Evolutionary conservation across 2,888 invertebrate species (phyloP), one percentile per base, ranked within the genome.

Genomic region (Tuberolachnus salignus): DNA sequence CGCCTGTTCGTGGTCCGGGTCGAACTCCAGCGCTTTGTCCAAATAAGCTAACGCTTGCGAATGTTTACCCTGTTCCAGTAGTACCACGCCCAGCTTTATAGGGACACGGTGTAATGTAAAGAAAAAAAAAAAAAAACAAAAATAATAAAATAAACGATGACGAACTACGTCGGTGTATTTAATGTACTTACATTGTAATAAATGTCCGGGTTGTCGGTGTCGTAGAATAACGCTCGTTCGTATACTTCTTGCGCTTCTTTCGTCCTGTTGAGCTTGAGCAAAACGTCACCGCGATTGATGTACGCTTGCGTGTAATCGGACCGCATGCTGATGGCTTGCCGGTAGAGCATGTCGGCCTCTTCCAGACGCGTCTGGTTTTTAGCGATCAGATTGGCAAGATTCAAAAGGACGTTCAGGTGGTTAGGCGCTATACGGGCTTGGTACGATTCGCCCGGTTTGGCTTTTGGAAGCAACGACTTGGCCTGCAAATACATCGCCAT

Each of bases 241-340:
- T 98, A 98, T 53, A 97, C 95, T 85, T 95, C 93, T 85, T 95
- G 94, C 0, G 97, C 97, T 86, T 98, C 97, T 83, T 93, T 92
- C 0, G 95, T 95, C 83, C 96, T 91, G 87, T 97, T 97, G 84
- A 97, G 87, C 87, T 95, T 97, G 86, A 98, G 94, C 82, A 97
- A 89, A 84, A 98, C 94, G 87, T 98, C 97, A 0, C 97, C 98
- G 80, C 97, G 90, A 87, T 98, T 98, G 83, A 98, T 98, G 85
- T 98, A 98, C 11, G 97, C 98, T 86, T 96, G 94, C 0, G 95
- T 91, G 85, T 97, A 97, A 88, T 98, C 97, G 0, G 97, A 92
- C 82, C 98, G 88, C 98, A 98, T 98, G 85, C 96, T 95, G 82
- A 98, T 97, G 14, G 97, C 98, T 86, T 97, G 97, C 81, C 95